phyloP scores from a whole-genome alignment of 2,797 vertebrate species.

The Pelochelys cantorii region DNA sequence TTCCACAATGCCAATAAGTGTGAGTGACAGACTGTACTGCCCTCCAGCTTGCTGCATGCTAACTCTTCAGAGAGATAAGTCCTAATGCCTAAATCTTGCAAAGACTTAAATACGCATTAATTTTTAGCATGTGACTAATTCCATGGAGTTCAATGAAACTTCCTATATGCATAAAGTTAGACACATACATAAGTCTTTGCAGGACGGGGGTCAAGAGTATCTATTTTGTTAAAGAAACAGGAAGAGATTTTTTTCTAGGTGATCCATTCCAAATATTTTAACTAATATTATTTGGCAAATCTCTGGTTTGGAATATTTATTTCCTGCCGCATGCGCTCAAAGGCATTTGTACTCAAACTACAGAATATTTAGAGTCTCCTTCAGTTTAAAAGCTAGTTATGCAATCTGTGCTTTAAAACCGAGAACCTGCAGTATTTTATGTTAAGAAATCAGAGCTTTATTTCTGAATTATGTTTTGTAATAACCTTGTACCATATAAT shows the following conservation, averaged over 20 bases:
- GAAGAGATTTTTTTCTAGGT: slow-evolving; percentile 31
- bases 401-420: slow-evolving; percentile 57
- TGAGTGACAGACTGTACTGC: too few species aligned
- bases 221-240: slow-evolving; percentile 16
- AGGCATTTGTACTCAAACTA: slow-evolving; percentile 23
- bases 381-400: background rate
- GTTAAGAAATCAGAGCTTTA: slow-evolving; percentile 53
- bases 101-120: background rate
- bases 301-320: slow-evolving; percentile 9
- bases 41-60: too few species aligned
- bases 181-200: background rate
- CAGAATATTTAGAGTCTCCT: background rate
- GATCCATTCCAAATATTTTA: background rate
- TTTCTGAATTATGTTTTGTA: slow-evolving; percentile 64
- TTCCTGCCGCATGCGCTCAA: slow-evolving; percentile 12
- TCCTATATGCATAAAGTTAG: background rate
- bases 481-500: slow-evolving; percentile 61
- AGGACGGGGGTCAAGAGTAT: background rate
- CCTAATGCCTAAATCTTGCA: background rate
- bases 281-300: slow-evolving; percentile 2
- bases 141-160: background rate
- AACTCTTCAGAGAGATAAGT: background rate
- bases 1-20: too few species aligned
- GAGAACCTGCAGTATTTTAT: slow-evolving; percentile 55
- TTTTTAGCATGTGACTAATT: background rate